phyloP scores from a whole-genome alignment of 2,888 invertebrate genomes.

The Leucophora obtusa region DNA sequence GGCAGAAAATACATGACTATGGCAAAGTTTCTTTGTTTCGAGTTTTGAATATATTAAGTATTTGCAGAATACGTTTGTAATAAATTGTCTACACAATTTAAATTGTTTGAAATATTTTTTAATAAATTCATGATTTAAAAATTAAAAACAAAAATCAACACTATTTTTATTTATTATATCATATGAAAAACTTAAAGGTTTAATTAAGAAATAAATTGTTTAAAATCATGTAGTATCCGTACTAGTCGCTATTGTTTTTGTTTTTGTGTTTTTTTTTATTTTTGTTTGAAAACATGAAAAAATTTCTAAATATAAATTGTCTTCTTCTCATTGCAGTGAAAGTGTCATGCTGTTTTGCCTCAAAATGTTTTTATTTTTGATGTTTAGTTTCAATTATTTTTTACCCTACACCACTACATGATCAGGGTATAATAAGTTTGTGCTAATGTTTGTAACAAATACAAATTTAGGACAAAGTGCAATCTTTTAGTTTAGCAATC shows the following conservation, averaged over 20 bases:
- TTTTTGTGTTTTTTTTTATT: too few relatives aligned
- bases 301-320: constrained; percentile 53
- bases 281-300: constrained; percentile 10
- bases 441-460: too few relatives aligned
- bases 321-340: constrained; percentile 51
- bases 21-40: too few relatives aligned
- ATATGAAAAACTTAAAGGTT: constrained; percentile 25
- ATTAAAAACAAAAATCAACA: constrained; percentile 33
- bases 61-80: not conserved
- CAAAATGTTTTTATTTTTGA: constrained; percentile 7
- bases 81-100: not conserved
- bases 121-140: constrained; percentile 41
- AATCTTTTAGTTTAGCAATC: too few relatives aligned
- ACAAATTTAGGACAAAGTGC: too few relatives aligned
- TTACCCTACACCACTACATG: too few relatives aligned
- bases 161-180: constrained; percentile 27
- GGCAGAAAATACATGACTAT: too few relatives aligned
- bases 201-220: constrained; percentile 41
- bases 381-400: constrained; percentile 12
- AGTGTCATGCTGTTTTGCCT: constrained; percentile 45
- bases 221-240: not conserved
- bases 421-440: too few relatives aligned
- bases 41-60: not conserved
- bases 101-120: constrained; percentile 28
- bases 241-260: not conserved